phyloP scores from a whole-genome alignment of 1,140 invertebrate genomes.

The Pemphigus obesinymphae region DNA sequence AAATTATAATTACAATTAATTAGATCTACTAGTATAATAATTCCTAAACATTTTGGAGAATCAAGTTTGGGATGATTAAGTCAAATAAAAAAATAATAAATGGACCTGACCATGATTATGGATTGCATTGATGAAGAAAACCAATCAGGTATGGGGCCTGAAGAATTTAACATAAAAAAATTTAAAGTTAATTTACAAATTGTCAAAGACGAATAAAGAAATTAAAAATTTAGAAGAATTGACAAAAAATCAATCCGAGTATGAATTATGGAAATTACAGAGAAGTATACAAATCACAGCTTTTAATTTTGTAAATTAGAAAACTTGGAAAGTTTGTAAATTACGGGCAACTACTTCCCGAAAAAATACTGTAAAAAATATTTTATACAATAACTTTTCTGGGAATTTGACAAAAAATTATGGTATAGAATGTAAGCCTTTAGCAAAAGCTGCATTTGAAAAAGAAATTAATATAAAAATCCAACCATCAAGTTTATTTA shows the following conservation, averaged over 20 bases:
- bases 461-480: no score
- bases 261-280: no score
- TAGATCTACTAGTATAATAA: no score
- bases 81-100: no score
- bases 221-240: not conserved
- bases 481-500: no score
- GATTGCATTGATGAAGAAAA: no score
- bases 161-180: not conserved
- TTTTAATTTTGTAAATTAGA: not conserved
- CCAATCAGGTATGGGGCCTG: not conserved
- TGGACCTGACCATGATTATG: not conserved
- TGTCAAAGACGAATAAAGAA: not conserved
- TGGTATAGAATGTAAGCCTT: not conserved
- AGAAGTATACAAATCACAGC: not conserved
- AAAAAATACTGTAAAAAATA: no score
- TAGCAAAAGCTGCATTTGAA: no score
- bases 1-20: no score
- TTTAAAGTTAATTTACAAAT: not conserved
- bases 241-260: not conserved
- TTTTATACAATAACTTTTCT: not conserved
- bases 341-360: not conserved
- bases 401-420: not conserved
- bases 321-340: not conserved
- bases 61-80: no score
- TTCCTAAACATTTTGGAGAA: no score